phyloP scores from a whole-genome alignment of 1,140 invertebrate genomes.

The Ceratoteleas bidentatus region DNA sequence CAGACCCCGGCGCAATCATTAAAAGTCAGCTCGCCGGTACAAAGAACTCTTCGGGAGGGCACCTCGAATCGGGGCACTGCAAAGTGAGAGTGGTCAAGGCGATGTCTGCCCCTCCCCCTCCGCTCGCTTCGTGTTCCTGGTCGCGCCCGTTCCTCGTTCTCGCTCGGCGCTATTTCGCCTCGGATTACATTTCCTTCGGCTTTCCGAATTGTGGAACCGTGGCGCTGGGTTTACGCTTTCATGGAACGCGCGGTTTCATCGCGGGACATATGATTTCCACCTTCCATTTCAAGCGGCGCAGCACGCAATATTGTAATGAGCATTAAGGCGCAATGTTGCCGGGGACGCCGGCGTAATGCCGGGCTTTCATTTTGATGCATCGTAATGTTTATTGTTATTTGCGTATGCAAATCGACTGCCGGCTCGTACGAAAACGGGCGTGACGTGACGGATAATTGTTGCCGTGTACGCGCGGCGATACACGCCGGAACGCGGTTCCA shows the following conservation, averaged over 20 bases:
- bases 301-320: slow-evolving; percentile 52
- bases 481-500: too few relatives aligned
- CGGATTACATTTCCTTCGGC: slow-evolving; percentile 49
- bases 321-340: slow-evolving; percentile 20
- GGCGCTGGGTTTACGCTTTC: slow-evolving; percentile 56
- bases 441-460: slow-evolving; percentile 33
- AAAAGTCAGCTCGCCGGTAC: too few relatives aligned
- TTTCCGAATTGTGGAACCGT: slow-evolving; percentile 48
- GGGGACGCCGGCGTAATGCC: slow-evolving; percentile 11
- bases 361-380: slow-evolving; percentile 35
- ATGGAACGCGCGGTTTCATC: slow-evolving; percentile 52
- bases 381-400: slow-evolving; percentile 47
- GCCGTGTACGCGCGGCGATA: too few relatives aligned
- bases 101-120: slow-evolving; percentile 4
- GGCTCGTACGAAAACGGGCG: slow-evolving; percentile 14
- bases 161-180: slow-evolving; percentile 19
- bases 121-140: not conserved
- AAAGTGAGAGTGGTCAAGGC: slow-evolving; percentile 72
- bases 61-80: slow-evolving; percentile 55
- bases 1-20: too few relatives aligned
- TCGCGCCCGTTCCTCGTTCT: too few relatives aligned
- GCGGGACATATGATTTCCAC: slow-evolving; percentile 55
- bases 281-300: slow-evolving; percentile 42
- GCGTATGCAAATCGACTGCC: slow-evolving; percentile 30
- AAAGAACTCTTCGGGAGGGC: slow-evolving; percentile 40